Evolutionary conservation across 2,113 vertebrate genomes (phyloP), one percentile per base, ranked within the genome.

Genomic region (Strigops habroptila): DNA sequence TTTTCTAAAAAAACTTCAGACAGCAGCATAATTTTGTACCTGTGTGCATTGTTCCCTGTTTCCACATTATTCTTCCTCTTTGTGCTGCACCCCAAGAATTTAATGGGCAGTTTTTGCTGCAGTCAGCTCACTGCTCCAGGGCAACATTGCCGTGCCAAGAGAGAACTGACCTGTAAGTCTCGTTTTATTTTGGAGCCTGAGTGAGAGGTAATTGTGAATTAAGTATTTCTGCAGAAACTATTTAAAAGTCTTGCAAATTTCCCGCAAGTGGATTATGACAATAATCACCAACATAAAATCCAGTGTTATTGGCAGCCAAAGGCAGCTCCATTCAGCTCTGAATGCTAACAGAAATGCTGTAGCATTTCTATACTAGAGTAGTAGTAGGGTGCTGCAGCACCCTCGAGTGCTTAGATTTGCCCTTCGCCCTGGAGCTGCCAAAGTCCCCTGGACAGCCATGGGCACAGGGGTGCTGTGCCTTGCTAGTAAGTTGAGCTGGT

Each of bases 31-130:
- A 1, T 46, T 90, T 83, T 65, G 5, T 74, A 21, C 4, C 35
- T 9, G 2, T 7, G 19, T 48, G 33, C 16, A 0, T 52, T 31
- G 65, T 43, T 12, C 31, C 25, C 21, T 14, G 0, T 35, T 53
- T 49, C 49, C 35, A 19, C 18, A 1, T 31, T 6, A 3, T 13
- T 86, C 59, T 41, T 76, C 55, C 33, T 84, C 27, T 37, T 62
- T 3, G 0, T 52, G 70, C 46, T 44, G 24, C 15, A 46, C 13
- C 35, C 12, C 33, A 28, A 21, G 48, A 63, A 46, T 68, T 91
- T 39, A 12, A 15, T 2, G 5, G 69, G 2, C 10, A 9, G 37
- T 7, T 69, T 75, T 74, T 75, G 14, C 59, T 48, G 76, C 33
- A 24, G 43, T 33, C 16, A 15, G 6, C 33, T 37, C 4, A 1